phyloP scores from a whole-genome alignment of 2,113 vertebrate genomes.

The Lutjanus erythropterus region DNA sequence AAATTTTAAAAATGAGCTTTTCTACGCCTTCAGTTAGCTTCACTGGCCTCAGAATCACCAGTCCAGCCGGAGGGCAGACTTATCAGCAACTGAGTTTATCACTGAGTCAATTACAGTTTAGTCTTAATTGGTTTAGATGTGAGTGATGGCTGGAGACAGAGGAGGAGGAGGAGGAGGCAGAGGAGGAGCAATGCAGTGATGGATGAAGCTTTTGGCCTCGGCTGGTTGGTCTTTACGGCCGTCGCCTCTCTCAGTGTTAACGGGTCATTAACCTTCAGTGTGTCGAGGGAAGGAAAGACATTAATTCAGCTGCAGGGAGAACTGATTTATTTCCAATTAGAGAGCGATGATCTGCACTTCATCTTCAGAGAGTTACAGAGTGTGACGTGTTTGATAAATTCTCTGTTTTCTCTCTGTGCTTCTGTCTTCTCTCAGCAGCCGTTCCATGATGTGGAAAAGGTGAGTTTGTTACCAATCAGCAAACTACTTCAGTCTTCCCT shows the following conservation, averaged over 20 bases:
- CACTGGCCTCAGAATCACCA: no score
- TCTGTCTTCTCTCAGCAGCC: constrained; percentile 77
- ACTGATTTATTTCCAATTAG: constrained; percentile 37
- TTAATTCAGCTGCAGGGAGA: no score
- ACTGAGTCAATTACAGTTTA: constrained; percentile 40
- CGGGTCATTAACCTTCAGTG: constrained; percentile 62
- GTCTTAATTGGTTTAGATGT: constrained; percentile 46
- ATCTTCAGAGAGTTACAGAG: no score
- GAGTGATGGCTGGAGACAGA: constrained; percentile 21
- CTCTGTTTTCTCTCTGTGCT: constrained; percentile 1
- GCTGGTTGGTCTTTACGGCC: constrained; percentile 52
- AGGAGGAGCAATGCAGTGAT: constrained; percentile 12
- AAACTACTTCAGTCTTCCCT: no score
- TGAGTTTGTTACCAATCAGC: constrained; percentile 69
- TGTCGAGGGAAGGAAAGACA: neutral
- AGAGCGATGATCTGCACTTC: constrained; percentile 33
- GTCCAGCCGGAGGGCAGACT: neutral
- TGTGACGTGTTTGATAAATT: neutral
- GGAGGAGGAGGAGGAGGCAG: neutral
- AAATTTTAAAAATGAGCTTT: no score
- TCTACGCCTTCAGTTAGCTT: neutral
- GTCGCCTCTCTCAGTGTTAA: constrained; percentile 29
- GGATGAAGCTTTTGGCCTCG: neutral
- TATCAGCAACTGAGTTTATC: constrained; percentile 37
- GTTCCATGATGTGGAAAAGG: constrained; percentile 89